A percentile compares a stretch with the other conserved stretches of the same genome.
Conservation (phyloP, 2,113 vertebrate species). For the Tyrannus savana region DNA sequence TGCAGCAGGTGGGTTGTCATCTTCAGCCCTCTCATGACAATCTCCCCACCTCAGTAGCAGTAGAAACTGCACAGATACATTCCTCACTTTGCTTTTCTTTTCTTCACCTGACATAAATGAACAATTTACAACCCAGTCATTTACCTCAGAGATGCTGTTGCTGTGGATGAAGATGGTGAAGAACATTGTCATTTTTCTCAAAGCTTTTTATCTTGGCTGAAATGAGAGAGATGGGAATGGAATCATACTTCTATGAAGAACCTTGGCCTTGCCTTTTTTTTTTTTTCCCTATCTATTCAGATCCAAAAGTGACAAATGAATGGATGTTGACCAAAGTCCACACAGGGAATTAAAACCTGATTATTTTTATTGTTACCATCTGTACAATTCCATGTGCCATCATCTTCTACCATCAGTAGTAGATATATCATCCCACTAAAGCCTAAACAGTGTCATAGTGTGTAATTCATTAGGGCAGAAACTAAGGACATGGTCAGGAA, state of each 20-base stretch:
- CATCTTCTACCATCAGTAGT: neutral
- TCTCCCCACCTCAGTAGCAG: neutral
- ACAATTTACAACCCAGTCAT: neutral
- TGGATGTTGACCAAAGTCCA: neutral
- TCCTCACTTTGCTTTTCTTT: neutral
- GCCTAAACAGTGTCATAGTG: neutral
- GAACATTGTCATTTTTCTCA: neutral
- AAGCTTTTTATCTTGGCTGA: neutral
- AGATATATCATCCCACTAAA: neutral
- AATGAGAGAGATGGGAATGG: neutral
- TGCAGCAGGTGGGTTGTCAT: neutral
- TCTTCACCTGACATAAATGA: neutral
- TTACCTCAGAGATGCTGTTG: neutral
- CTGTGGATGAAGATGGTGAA: neutral
- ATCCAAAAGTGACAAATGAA: neutral
- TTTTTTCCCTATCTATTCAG: neutral
- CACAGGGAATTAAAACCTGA: neutral
- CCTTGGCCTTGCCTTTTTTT: neutral
- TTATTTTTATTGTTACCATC: neutral
- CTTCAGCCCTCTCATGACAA: neutral
- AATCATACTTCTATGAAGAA: neutral
- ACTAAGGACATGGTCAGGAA: neutral
- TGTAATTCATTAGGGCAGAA: neutral
- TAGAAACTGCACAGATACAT: neutral
- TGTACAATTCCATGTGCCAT: neutral